Evolutionary conservation across 37 sponge, comb jelly and placozoan species (phyloP).

Genomic region (Lycopodina hypogea): DNA sequence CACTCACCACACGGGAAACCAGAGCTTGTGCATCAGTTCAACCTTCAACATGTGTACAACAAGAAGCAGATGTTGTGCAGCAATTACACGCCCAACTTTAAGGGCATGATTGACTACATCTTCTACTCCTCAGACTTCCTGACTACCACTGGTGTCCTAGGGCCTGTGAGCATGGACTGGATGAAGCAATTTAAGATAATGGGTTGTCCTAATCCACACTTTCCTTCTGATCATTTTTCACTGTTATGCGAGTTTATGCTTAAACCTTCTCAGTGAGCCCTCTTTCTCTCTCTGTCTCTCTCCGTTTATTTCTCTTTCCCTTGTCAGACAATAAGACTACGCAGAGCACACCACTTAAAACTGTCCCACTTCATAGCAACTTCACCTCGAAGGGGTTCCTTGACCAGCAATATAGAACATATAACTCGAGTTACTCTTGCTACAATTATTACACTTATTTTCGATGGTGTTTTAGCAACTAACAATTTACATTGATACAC

Average conservation of each 20-base stretch:
- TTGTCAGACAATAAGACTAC: neutral
- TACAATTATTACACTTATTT: too few relatives aligned
- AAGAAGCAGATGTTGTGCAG: conserved; percentile 67
- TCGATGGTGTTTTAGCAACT: too few relatives aligned
- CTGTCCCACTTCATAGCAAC: too few relatives aligned
- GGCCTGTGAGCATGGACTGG: conserved; percentile 87
- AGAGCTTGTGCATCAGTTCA: conserved; percentile 82
- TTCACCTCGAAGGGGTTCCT: too few relatives aligned
- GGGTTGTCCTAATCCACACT: conserved; percentile 95
- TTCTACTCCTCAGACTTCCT: conserved; percentile 75
- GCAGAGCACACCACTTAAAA: too few relatives aligned
- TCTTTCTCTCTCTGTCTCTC: conserved; percentile 7
- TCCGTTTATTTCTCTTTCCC: neutral
- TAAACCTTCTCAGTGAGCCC: neutral
- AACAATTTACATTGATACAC: too few relatives aligned
- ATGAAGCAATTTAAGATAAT: conserved; percentile 73
- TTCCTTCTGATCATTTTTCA: conserved; percentile 95
- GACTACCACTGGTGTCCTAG: conserved; percentile 71
- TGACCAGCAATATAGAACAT: too few relatives aligned
- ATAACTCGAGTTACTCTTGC: too few relatives aligned
- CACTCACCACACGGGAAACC: conserved; percentile 48
- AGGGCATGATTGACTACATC: conserved; percentile 94
- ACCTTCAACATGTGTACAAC: conserved; percentile 68
- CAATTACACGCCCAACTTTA: conserved; percentile 95
- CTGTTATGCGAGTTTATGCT: conserved; percentile 89